phyloP scores from a whole-genome alignment of 2,113 vertebrate genomes.

The Noturus placidus region DNA sequence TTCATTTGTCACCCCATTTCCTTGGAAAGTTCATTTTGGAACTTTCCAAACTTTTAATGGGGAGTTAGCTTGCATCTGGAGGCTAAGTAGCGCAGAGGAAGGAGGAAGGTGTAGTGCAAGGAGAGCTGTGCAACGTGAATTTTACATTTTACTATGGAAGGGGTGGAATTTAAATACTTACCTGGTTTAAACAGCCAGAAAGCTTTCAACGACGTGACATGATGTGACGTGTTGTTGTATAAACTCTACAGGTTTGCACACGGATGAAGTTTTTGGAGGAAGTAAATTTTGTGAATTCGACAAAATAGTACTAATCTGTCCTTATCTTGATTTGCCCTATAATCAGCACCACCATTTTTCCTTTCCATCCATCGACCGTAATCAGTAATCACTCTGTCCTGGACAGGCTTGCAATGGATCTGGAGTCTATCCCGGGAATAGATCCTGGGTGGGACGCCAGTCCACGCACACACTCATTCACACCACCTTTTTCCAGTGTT shows the following conservation, averaged over 20 bases:
- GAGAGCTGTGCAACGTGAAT: neutral
- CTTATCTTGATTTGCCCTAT: neutral
- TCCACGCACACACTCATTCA: neutral
- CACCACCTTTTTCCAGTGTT: neutral
- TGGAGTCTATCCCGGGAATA: neutral
- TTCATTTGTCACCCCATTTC: constrained; percentile 31
- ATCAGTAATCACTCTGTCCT: neutral
- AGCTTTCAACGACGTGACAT: neutral
- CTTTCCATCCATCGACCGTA: neutral
- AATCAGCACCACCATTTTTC: neutral
- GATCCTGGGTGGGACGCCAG: neutral
- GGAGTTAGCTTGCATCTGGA: neutral
- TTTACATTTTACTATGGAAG: constrained; percentile 21
- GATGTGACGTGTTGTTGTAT: neutral
- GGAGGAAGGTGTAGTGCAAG: neutral
- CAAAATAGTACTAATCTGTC: neutral
- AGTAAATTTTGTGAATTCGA: neutral
- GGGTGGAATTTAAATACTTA: constrained; percentile 23
- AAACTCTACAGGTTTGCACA: neutral
- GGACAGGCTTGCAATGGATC: neutral
- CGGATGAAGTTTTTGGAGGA: neutral
- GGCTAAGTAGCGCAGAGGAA: constrained; percentile 4
- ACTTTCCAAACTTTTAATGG: constrained; percentile 24
- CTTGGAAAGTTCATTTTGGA: constrained; percentile 13
- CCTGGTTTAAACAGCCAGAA: neutral